Evolutionary conservation across 2,113 vertebrate genomes (phyloP).

Genomic region (Alligator mississippiensis): DNA sequence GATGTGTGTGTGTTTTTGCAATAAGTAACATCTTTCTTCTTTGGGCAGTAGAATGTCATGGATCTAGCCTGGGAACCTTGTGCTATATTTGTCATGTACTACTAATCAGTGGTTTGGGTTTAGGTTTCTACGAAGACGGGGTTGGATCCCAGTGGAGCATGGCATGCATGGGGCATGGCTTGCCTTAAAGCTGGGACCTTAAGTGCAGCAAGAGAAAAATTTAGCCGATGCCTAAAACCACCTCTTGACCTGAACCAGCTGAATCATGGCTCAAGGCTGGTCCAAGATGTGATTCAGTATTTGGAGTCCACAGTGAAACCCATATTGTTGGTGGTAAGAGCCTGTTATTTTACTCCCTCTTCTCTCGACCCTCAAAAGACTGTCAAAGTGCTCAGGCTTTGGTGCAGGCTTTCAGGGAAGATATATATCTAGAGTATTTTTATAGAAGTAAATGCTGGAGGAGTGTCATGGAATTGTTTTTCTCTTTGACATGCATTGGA

Average conservation of each 20-base stretch:
- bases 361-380: neutral
- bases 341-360: neutral
- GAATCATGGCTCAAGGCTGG: conserved; percentile 83
- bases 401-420: neutral
- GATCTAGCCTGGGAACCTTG: neutral
- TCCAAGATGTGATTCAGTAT: conserved; percentile 93
- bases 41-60: neutral
- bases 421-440: neutral
- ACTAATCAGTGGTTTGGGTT: neutral
- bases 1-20: fast-evolving
- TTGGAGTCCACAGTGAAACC: conserved; percentile 88
- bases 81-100: neutral
- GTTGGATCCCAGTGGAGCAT: conserved; percentile 91
- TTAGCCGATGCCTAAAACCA: conserved; percentile 89
- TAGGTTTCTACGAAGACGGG: conserved; percentile 97
- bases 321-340: conserved; percentile 80
- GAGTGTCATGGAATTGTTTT: neutral
- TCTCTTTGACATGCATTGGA: neutral
- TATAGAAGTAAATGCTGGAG: neutral
- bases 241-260: conserved; percentile 93
- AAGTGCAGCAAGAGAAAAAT: conserved; percentile 90
- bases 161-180: conserved; percentile 98
- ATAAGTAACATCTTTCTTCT: neutral
- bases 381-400: neutral
- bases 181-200: conserved; percentile 92